Conservation (phyloP, 2,888 invertebrate genomes). For the Brachynemurus nebulosus region DNA sequence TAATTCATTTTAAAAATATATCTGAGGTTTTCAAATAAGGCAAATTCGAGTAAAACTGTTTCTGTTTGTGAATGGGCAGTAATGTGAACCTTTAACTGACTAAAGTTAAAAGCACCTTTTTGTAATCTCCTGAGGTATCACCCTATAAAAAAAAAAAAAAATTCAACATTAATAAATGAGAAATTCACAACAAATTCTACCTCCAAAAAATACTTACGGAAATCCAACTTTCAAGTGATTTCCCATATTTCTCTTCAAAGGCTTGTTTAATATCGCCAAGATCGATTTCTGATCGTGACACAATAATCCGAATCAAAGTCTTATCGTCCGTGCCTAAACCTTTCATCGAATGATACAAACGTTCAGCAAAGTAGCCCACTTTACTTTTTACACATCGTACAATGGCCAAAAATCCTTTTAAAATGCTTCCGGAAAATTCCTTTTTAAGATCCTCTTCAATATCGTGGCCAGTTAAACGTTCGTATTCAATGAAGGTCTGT, state of each 20-base stretch:
- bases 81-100: no score
- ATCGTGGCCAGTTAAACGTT: constrained; percentile 65
- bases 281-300: constrained; percentile 84
- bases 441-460: constrained; percentile 74
- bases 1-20: no score
- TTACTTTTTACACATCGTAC: constrained; percentile 83
- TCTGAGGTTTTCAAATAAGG: no score
- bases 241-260: constrained; percentile 68
- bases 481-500: constrained; percentile 73
- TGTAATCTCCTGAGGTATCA: constrained; percentile 90
- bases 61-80: no score
- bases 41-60: no score
- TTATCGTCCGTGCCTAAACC: constrained; percentile 85
- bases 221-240: constrained; percentile 72
- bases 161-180: no score
- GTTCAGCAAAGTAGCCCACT: constrained; percentile 83
- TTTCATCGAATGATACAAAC: constrained; percentile 80
- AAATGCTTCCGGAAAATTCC: constrained; percentile 77
- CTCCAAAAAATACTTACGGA: constrained; percentile 53
- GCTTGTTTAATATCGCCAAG: constrained; percentile 85
- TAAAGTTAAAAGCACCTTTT: constrained; percentile 74
- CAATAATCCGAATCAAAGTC: constrained; percentile 81
- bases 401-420: constrained; percentile 77
- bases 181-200: no score
- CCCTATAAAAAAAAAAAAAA: constrained; percentile 43